Conservation (phyloP, 2,888 invertebrate genomes). For the Nineta flava region DNA sequence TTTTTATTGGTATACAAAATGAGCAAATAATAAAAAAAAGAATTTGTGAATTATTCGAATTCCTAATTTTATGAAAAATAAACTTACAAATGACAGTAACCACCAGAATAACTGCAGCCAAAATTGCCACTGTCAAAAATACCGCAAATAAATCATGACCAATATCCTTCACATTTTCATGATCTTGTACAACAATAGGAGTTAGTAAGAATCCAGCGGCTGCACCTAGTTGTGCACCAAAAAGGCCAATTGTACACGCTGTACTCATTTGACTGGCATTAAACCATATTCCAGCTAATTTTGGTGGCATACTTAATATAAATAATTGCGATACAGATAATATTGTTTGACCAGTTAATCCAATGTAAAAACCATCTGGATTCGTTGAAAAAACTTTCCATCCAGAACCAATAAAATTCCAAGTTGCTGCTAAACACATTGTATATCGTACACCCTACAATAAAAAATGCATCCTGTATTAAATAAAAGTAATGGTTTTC, state of each 20-base stretch:
- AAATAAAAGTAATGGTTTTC: too few relatives aligned
- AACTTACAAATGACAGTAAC: too few relatives aligned
- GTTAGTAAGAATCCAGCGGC: constrained; percentile 55
- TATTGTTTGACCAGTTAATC: constrained; percentile 43
- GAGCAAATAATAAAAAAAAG: background rate
- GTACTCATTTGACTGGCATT: constrained; percentile 45
- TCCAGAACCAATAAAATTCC: constrained; percentile 42
- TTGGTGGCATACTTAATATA: constrained; percentile 47
- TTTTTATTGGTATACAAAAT: background rate
- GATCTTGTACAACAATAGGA: constrained; percentile 31
- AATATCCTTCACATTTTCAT: constrained; percentile 28
- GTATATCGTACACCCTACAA: constrained; percentile 37
- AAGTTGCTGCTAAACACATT: constrained; percentile 32
- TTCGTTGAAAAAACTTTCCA: constrained; percentile 41
- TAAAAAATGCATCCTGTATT: too few relatives aligned
- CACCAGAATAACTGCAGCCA: constrained; percentile 6
- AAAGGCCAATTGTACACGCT: constrained; percentile 55
- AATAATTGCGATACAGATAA: constrained; percentile 42
- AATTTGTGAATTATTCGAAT: too few relatives aligned
- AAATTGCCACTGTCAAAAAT: constrained; percentile 20
- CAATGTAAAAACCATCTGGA: constrained; percentile 42
- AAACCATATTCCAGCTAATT: constrained; percentile 55
- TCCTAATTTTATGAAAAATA: too few relatives aligned
- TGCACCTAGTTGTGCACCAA: constrained; percentile 55
- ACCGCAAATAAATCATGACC: constrained; percentile 24